These are phyloP conservation scores for Miltochrista miniata DNA, from an alignment of 2,888 invertebrate species.

Conservation along the genomic window DNA sequence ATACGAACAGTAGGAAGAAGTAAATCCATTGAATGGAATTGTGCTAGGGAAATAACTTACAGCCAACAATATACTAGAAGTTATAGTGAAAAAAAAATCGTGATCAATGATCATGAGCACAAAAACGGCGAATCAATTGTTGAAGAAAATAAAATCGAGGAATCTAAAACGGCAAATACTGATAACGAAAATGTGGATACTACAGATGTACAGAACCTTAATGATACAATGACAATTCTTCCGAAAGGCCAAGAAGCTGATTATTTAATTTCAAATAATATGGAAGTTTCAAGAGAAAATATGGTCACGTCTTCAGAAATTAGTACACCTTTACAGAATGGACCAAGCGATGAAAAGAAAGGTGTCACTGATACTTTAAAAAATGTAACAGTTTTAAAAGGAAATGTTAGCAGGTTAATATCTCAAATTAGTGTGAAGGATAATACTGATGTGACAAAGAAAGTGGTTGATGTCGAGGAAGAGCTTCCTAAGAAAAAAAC, in stretches of 20 bases:
- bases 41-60: slow-evolving; percentile 14
- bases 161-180: not conserved
- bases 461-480: slow-evolving; percentile 34
- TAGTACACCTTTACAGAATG: not conserved
- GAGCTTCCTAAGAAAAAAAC: slow-evolving; percentile 54
- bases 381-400: slow-evolving; percentile 49
- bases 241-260: not conserved
- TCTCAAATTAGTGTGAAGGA: slow-evolving; percentile 36
- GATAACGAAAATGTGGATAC: not conserved
- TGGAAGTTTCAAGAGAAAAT: slow-evolving; percentile 13
- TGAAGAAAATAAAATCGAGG: not conserved
- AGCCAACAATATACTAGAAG: slow-evolving; percentile 12
- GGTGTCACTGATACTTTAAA: slow-evolving; percentile 12
- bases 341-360: not conserved
- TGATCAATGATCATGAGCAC: slow-evolving; percentile 4
- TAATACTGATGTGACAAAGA: slow-evolving; percentile 16
- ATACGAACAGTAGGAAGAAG: slow-evolving; percentile 24
- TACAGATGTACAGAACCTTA: not conserved
- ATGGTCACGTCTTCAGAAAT: not conserved
- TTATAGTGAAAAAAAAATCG: slow-evolving; percentile 21
- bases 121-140: slow-evolving; percentile 1
- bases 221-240: not conserved
- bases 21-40: slow-evolving; percentile 23
- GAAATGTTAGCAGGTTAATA: slow-evolving; percentile 58
- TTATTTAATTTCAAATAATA: not conserved